These are phyloP conservation scores for Xestia xanthographa DNA, from an alignment of 2,888 invertebrate species.

Conservation along the genomic window DNA sequence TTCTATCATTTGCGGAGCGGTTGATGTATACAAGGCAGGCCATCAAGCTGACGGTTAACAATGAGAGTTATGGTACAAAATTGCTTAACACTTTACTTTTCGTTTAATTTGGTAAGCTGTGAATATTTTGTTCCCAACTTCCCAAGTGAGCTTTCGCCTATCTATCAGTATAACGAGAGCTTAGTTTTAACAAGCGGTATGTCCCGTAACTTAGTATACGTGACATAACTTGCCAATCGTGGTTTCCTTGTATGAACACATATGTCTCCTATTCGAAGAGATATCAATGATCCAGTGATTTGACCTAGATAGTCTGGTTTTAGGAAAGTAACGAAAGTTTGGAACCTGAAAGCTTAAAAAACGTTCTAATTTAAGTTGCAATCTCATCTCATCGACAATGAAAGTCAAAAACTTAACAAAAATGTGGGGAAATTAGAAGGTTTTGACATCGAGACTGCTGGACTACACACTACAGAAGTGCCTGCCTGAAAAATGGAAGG, in stretches of 20 bases:
- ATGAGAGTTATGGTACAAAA: background rate
- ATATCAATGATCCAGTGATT: background rate
- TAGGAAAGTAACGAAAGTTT: background rate
- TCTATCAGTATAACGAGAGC: background rate
- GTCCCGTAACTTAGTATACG: slow-evolving; percentile 1
- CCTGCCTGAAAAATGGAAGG: background rate
- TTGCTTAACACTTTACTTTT: background rate
- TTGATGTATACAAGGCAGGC: background rate
- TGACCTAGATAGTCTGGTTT: background rate
- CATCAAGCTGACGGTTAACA: background rate
- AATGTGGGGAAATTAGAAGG: background rate
- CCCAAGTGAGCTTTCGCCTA: background rate
- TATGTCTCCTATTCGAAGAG: slow-evolving; percentile 4
- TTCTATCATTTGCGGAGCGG: background rate
- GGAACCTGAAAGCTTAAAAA: background rate
- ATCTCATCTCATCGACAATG: background rate
- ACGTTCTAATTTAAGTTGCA: background rate
- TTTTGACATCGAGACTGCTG: background rate
- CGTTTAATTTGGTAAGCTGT: background rate
- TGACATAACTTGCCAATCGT: slow-evolving; percentile 30
- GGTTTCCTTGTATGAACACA: slow-evolving; percentile 21
- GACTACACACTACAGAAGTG: background rate
- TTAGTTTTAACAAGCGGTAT: slow-evolving; percentile 2
- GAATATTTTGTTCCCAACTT: background rate
- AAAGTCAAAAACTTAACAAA: background rate